Base-by-base conservation (phyloP, 2,888 invertebrate species). In the Sinodicranocentrus sp. region DNA sequence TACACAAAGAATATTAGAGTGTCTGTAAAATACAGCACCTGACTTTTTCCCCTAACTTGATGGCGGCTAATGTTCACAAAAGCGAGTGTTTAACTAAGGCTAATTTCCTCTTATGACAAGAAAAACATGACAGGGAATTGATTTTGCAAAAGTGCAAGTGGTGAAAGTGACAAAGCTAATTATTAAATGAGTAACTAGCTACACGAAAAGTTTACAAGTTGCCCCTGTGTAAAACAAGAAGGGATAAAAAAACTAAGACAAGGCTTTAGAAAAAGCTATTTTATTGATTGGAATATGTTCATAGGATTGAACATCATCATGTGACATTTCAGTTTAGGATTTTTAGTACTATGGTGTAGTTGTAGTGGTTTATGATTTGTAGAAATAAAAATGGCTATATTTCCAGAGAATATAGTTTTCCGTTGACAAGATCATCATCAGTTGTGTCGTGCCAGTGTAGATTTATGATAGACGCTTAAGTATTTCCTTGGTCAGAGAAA, bases 91-190 rank as follows among this genome's bases (percentile, higher is more conserved):
- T 33, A 33, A 33, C 33, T 33, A 33, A 33, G 10, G 5, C 5
- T 33, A 33, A n/a, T n/a, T n/a, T 33, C 17, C 52, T 8, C 8
- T 6, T 48, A 48, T 15, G 33, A 61, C 6, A 61, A 48, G 3
- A 33, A 15, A 33, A 61, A 54, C 54, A 21, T 54, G 23, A 54
- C 54, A 21, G 19, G 54, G 54, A 19, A 23, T 57, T 25, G 57
- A 57, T 25, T 57, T 57, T 52, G 1, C 25, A 57, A 13, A 13
- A 21, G 25, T 6, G 57, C 25, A 25, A 25, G 10, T 28, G 28
- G 61, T 61, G 61, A 61, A 61, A 61, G 33, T 61, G 61, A 61
- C 23, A 28, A 1, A 61, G 28, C 28, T 61, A 28, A 33, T 61
- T 61, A 61, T 26, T 3, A 17, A 61, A 48, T 61, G 61, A 23